Base-by-base conservation (phyloP, 1,140 invertebrate species). In the Brachionus rotundiformis region DNA sequence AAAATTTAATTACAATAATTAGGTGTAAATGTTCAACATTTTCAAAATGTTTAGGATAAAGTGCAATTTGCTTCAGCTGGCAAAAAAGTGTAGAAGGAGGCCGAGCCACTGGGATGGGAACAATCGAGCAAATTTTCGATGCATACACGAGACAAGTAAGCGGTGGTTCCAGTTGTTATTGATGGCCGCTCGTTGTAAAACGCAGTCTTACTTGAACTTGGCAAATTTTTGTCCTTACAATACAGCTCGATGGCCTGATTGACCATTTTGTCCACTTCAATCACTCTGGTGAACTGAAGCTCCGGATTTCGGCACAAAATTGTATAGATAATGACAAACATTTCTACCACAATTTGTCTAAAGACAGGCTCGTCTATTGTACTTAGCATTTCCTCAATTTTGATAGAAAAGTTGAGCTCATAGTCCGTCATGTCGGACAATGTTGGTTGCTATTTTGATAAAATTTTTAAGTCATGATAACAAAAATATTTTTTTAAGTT, bases 351-450 rank as follows among this genome's bases (percentile, higher is more conserved):
- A 75, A 98, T 91, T 89, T 98, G 96, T 65, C 96, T 90, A 86
- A 96, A 94, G 85, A 96, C 93, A 1, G 96, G 94, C 54, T 92
- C 88, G 73, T 91, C 89, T 83, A 98, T 94, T 83, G 92, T 92
- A 86, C 95, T 94, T 63, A 99, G 90, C 86, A 96, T 94, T 84
- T 93, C 92, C 90, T 99, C 96, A 1, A 99, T 94, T 31, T 95
- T 88, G 79, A 98, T 90, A n/a, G 96, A 93, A 90, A 99, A 99
- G 82, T 94, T 95, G 41, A 99, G 89, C 87, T 99, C 97, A 49
- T 95, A 95, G 85, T 94, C 91, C 5, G 95, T 96, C 95, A 98
- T 97, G 87, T 96, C 94, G 3, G 93, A 93, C 13, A 98, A 88
- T 3, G 95, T 98, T 13, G 95, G 95, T 86, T 95, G 92, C 85